A percentile compares a stretch with the other conserved stretches of the same genome.
These are phyloP conservation scores for Xestoiulus laeticollis DNA, from an alignment of 2,888 invertebrate species.

Conservation along the genomic window DNA sequence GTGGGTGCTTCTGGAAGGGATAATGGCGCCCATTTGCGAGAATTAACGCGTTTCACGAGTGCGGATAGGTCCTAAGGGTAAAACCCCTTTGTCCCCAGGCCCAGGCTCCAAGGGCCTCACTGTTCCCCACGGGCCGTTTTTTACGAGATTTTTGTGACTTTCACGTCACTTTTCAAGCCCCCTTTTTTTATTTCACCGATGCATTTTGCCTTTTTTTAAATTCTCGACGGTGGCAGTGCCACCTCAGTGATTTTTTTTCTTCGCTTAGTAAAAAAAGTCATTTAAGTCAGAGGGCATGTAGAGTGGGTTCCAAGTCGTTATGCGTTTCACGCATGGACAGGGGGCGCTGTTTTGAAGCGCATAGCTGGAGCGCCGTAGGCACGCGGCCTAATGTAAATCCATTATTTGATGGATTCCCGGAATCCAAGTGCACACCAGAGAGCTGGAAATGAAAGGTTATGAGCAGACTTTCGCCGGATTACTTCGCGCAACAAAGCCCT, in stretches of 20 bases:
- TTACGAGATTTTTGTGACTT: conserved; percentile 18
- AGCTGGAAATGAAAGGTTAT: conserved; percentile 34
- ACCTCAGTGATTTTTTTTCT: conserved; percentile 22
- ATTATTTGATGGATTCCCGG: conserved; percentile 22
- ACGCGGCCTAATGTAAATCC: background rate
- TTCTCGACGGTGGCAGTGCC: background rate
- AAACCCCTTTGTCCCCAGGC: background rate
- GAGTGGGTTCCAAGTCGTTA: background rate
- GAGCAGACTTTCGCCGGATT: background rate
- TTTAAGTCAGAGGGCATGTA: background rate
- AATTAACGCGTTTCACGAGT: background rate
- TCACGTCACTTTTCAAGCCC: background rate
- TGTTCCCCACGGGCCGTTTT: background rate
- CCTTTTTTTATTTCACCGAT: background rate
- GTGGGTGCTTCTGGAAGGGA: background rate
- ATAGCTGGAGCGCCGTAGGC: background rate
- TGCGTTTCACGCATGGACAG: conserved; percentile 21
- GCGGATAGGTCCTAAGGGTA: background rate
- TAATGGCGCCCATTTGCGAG: background rate
- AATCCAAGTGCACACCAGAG: conserved; percentile 32
- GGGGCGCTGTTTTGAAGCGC: background rate
- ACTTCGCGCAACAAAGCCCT: conserved; percentile 24
- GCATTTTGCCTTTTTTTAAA: background rate
- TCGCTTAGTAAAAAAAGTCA: background rate
- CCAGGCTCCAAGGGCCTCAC: background rate